A percentile compares a stretch with the other conserved stretches of the same genome.
phyloP scores from a whole-genome alignment of 35 echinoderm and acorn worm species.

The Chiridota heheva region DNA sequence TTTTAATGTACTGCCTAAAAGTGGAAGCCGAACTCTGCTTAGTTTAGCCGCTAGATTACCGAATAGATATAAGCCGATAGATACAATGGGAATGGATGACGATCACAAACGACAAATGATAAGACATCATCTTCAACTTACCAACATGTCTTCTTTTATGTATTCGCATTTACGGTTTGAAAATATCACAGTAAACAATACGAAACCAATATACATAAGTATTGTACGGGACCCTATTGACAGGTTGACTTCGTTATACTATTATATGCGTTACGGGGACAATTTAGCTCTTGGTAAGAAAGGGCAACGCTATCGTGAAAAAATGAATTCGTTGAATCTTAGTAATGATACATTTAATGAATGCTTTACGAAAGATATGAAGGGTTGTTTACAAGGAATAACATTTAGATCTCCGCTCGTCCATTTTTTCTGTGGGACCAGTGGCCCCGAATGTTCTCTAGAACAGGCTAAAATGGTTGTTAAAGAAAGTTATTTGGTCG shows the following conservation, averaged over 20 bases:
- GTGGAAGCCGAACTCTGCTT: no score
- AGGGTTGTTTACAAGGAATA: no score
- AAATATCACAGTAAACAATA: background rate
- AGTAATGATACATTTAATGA: slow-evolving; percentile 19
- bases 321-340: slow-evolving; percentile 6
- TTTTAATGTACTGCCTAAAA: no score
- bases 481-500: background rate
- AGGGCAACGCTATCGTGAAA: slow-evolving; percentile 5
- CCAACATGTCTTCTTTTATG: no score
- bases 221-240: slow-evolving; percentile 40
- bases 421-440: slow-evolving; percentile 17
- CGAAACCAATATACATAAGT: slow-evolving; percentile 31
- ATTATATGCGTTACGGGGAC: slow-evolving; percentile 36
- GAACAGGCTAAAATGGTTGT: background rate
- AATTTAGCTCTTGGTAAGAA: background rate
- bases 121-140: no score
- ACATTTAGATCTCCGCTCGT: background rate
- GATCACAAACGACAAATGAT: no score
- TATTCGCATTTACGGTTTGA: no score
- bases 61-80: no score
- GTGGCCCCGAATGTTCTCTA: background rate
- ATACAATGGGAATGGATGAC: no score
- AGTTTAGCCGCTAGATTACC: no score
- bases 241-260: slow-evolving; percentile 31
- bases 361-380: slow-evolving; percentile 5